Evolutionary conservation across 1,140 invertebrate genomes (phyloP).

Genomic region (Asobara japonica): DNA sequence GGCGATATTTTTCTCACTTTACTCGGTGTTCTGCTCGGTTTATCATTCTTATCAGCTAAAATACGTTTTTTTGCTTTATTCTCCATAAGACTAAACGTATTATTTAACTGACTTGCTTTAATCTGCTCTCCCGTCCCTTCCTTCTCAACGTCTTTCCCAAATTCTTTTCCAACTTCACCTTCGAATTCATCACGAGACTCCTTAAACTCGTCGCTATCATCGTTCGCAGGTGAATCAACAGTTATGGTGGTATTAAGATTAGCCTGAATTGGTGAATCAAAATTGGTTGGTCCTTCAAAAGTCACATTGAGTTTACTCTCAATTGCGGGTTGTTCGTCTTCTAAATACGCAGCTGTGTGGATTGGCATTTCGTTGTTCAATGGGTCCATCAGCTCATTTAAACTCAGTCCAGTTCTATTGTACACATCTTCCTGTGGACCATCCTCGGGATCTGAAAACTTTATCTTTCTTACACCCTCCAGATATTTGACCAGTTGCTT

Average conservation of each 20-base stretch:
- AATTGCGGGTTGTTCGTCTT: constrained; percentile 36
- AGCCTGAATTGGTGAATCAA: constrained; percentile 34
- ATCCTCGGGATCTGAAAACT: constrained; percentile 57
- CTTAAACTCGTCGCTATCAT: no score
- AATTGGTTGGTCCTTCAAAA: neutral
- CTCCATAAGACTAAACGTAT: constrained; percentile 48
- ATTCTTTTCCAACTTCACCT: no score
- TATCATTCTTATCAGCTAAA: constrained; percentile 53
- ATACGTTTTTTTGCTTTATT: constrained; percentile 53
- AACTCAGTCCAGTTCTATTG: constrained; percentile 48
- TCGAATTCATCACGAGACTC: no score
- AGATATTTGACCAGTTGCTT: constrained; percentile 58
- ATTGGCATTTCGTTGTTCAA: constrained; percentile 43
- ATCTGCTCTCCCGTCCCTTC: neutral
- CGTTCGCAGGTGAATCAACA: constrained; percentile 12
- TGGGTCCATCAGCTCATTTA: constrained; percentile 38
- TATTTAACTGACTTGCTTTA: constrained; percentile 48
- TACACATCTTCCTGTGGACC: constrained; percentile 47
- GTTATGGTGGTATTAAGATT: constrained; percentile 30
- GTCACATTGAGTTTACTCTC: constrained; percentile 37
- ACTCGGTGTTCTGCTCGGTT: constrained; percentile 45
- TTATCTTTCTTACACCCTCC: constrained; percentile 63
- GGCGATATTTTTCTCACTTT: constrained; percentile 46
- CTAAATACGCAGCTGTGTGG: constrained; percentile 19
- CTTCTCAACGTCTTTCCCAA: neutral